phyloP scores from a whole-genome alignment of 2,888 invertebrate species.

The Trilocha varians region DNA sequence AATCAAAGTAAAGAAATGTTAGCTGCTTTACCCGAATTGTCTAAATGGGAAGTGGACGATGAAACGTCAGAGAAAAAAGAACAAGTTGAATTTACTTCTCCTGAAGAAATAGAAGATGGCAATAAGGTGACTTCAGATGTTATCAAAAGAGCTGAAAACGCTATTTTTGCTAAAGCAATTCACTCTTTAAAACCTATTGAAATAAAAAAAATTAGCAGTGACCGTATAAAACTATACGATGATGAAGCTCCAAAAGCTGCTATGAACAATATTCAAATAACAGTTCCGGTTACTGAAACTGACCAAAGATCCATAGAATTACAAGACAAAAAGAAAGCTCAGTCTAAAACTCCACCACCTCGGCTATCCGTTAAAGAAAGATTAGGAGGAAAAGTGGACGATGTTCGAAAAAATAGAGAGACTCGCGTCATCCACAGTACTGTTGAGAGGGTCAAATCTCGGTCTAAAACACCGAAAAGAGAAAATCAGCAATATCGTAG shows the following conservation, averaged over 20 bases:
- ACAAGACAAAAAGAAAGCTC: slow-evolving; percentile 53
- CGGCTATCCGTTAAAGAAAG: slow-evolving; percentile 85
- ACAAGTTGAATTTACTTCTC: slow-evolving; percentile 61
- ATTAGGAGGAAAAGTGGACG: slow-evolving; percentile 83
- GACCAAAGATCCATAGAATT: slow-evolving; percentile 64
- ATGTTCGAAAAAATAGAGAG: slow-evolving; percentile 66
- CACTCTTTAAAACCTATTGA: slow-evolving; percentile 85
- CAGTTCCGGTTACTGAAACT: slow-evolving; percentile 60
- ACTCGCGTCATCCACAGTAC: slow-evolving; percentile 69
- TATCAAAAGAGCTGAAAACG: slow-evolving; percentile 91
- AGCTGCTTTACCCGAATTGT: slow-evolving; percentile 83
- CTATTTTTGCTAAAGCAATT: slow-evolving; percentile 90
- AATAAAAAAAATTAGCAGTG: slow-evolving; percentile 81
- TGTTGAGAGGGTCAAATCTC: slow-evolving; percentile 68
- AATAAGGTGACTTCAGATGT: slow-evolving; percentile 89
- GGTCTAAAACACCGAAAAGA: slow-evolving; percentile 65
- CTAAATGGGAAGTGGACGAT: slow-evolving; percentile 91
- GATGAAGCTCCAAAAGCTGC: slow-evolving; percentile 56
- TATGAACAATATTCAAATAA: slow-evolving; percentile 69
- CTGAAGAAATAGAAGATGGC: slow-evolving; percentile 67
- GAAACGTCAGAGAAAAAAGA: slow-evolving; percentile 58
- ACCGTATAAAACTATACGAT: slow-evolving; percentile 78
- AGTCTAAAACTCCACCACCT: slow-evolving; percentile 72
- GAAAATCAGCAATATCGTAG: slow-evolving; percentile 56
- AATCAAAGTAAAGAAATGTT: slow-evolving; percentile 72